Evolutionary conservation across 2,888 invertebrate genomes (phyloP).

Genomic region (Heliconius sara): DNA sequence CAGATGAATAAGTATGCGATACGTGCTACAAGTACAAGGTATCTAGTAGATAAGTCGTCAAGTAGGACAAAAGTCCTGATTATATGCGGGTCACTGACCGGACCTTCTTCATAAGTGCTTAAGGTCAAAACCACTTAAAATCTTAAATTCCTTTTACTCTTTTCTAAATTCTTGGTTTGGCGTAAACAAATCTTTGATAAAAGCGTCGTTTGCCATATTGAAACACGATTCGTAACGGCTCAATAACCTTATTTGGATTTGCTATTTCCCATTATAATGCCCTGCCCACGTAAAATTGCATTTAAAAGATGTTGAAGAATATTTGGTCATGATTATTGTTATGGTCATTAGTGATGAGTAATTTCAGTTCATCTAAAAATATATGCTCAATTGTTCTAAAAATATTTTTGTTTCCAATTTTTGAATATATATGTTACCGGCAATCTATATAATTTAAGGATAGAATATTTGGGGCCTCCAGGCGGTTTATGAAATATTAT

Average conservation of each 20-base stretch:
- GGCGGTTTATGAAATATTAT: no score
- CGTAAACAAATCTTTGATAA: conserved; percentile 29
- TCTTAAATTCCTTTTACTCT: conserved; percentile 31
- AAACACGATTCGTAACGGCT: conserved; percentile 62
- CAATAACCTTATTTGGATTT: conserved; percentile 62
- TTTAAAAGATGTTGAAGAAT: conserved; percentile 49
- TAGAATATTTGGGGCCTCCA: no score
- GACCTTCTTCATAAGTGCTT: conserved; percentile 53
- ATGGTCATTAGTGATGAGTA: conserved; percentile 2
- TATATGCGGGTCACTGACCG: conserved; percentile 53
- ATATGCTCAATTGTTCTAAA: background rate
- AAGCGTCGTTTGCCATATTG: conserved; percentile 44
- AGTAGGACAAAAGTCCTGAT: conserved; percentile 51
- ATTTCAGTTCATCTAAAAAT: background rate
- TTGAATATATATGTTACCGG: no score
- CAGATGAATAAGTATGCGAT: conserved; percentile 45
- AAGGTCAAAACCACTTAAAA: conserved; percentile 52
- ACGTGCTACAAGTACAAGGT: conserved; percentile 38
- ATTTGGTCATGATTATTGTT: conserved; percentile 36
- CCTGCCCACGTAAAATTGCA: conserved; percentile 62
- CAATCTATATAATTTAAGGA: no score
- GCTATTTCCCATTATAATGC: conserved; percentile 62
- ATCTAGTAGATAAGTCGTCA: conserved; percentile 51
- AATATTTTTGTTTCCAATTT: background rate
- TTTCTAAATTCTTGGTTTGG: conserved; percentile 25